Base-by-base conservation (phyloP, 2,888 invertebrate genomes). In the Euspilapteryx auroguttella region DNA sequence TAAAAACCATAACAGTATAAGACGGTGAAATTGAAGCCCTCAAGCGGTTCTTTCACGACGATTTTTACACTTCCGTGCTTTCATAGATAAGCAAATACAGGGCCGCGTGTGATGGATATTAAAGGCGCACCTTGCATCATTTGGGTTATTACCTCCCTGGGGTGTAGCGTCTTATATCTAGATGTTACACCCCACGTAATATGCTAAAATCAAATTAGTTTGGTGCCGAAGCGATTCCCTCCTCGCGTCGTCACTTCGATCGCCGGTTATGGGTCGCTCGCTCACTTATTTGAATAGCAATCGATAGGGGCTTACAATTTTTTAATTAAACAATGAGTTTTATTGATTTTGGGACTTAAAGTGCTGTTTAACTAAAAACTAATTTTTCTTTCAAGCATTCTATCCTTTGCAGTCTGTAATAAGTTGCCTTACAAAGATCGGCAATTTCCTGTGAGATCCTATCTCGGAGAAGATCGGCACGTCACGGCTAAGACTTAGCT, bases 131-230 rank as follows among this genome's bases (percentile, higher is more conserved):
- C 75, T 73, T 75, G 66, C 71, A 69, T 75, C 75, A 73, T 73
- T 73, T 73, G 62, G 65, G 68, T 73, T 75, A 73, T 75, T 73
- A 73, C 63, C 42, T 34, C 40, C 41, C 35, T 37, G 47, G 42
- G 48, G 50, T 46, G 50, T 42, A 56, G 54, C 57, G 63, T 58
- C 73, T 71, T 65, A 64, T 59, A 65, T 65, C 68, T 66, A 65
- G 65, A 66, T 63, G 55, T 55, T 21, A 12, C 24, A 20, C 36
- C 61, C 59, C 62, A 65, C 63, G 68, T 75, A 73, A 73, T 73
- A 75, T 73, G 75, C 73, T 75, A 73, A 75, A 75, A 73, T 71
- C 75, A 75, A 75, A 75, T 75, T 75, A 75, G 71, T 75, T 73
- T 51, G 62, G 57, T 63, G 55, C 56, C 58, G 63, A 65, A 69